Evolutionary conservation across 2,113 vertebrate genomes (phyloP), one percentile per base, ranked within the genome.

Genomic region (Cariama cristata): DNA sequence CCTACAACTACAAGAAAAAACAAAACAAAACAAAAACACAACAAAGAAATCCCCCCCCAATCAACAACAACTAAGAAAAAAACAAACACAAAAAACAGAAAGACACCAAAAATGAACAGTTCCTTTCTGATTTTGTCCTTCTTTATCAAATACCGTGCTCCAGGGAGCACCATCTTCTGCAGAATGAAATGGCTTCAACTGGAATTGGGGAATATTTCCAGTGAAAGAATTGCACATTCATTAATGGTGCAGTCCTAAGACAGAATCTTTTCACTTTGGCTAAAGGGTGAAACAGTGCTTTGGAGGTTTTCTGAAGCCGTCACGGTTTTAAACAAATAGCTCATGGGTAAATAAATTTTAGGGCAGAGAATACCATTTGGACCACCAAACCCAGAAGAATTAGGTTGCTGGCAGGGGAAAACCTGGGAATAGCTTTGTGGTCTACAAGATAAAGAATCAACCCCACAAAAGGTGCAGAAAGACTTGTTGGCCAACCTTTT

Each of bases 191-290:
- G 7, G 6, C 44, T 92, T 47, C 21, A 8, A 0, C 13, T 42
- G 33, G 58, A 19, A 26, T 1, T 28, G 20, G 77, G n/a, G 45
- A 42, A 2, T 17, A 14, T 63, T 93, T 45, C 50, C 12, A 22
- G 27, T 28, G 30, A 42, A 35, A 35, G 6, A 58, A 60, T 20
- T 5, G 4, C 14, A 19, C 14, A 2, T 14, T 26, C 3, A 40
- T 16, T 4, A 32, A 10, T 0, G 0, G 20, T 21, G 8, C 2
- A 30, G 8, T 12, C 16, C 52, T 53, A 27, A 55, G 6, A 35
- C 12, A 8, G 14, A 58, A 59, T 42, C 12, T 28, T 47, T 33
- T 12, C 44, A 12, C 12, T 3, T 16, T 52, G 52, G 47, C 23
- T 68, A 33, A 38, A 40, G 8, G 15, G 9, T 11, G 26, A 82